Percentiles rank a stretch among this genome's conserved stretches.
Evolutionary conservation across 2,113 vertebrate species (phyloP).

Genomic region (Pachyramphus minor): DNA sequence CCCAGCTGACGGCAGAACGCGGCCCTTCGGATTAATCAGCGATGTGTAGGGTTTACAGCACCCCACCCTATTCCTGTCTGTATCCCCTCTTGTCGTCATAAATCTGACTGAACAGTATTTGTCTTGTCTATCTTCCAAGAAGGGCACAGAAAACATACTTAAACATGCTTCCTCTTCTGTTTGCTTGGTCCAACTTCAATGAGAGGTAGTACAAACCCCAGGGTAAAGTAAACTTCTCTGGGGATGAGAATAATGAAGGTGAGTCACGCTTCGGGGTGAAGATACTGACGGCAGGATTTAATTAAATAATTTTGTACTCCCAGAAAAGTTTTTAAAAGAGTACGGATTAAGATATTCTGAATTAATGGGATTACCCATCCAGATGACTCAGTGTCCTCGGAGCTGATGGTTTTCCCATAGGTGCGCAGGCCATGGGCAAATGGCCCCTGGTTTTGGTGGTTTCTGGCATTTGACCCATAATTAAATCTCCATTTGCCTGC

Average conservation of each 20-base stretch:
- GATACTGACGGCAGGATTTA: background rate
- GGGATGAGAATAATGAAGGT: constrained; percentile 51
- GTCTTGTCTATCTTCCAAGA: constrained; percentile 73
- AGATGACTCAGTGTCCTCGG: background rate
- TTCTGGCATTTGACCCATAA: accelerated
- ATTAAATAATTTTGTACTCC: constrained; percentile 30
- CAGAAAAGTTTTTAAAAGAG: background rate
- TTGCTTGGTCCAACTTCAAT: constrained; percentile 61
- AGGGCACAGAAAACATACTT: constrained; percentile 69
- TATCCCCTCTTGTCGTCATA: constrained; percentile 69
- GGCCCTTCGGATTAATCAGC: constrained; percentile 41
- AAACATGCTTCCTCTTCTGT: constrained; percentile 69
- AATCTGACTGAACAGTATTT: constrained; percentile 75
- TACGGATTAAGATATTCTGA: background rate
- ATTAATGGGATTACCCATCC: constrained; percentile 18
- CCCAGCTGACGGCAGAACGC: constrained; percentile 14
- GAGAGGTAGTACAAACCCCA: constrained; percentile 60
- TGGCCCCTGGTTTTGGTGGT: background rate
- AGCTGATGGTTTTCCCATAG: background rate
- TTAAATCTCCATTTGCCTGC: background rate
- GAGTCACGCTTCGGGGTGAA: background rate
- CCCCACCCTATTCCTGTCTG: constrained; percentile 74
- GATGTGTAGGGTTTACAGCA: constrained; percentile 61
- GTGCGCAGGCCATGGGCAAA: accelerated
- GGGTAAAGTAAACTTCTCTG: constrained; percentile 73